Evolutionary conservation across 1,140 invertebrate genomes (phyloP).

Genomic region (Drosophila neocordata): DNA sequence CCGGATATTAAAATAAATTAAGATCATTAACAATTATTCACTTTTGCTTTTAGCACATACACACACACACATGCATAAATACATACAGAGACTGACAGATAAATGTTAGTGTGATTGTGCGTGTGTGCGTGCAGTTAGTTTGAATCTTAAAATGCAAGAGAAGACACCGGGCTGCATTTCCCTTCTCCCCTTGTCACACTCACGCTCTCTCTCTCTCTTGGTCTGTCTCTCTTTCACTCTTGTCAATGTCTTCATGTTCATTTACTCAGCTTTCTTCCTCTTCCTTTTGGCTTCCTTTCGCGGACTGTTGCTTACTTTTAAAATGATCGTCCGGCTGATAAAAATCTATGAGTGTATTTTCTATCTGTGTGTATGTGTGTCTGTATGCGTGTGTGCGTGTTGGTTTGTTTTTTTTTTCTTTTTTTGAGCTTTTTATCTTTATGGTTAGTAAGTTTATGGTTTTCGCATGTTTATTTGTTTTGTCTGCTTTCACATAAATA

Average conservation of each 20-base stretch:
- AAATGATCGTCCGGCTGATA: conserved; percentile 5
- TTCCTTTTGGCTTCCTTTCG: neutral
- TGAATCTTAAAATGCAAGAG: conserved; percentile 11
- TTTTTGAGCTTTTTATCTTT: conserved; percentile 73
- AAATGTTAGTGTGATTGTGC: conserved; percentile 23
- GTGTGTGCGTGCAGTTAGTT: conserved; percentile 67
- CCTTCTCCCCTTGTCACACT: too few relatives aligned
- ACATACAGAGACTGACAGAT: neutral
- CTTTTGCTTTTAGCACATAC: conserved; percentile 69
- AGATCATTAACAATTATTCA: conserved; percentile 77
- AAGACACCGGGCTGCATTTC: conserved; percentile 12
- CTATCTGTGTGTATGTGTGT: neutral
- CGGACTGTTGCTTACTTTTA: conserved; percentile 3
- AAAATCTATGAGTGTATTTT: neutral
- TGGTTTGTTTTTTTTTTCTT: conserved; percentile 23
- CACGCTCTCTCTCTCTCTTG: neutral
- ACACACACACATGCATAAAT: neutral
- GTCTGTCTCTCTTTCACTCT: neutral
- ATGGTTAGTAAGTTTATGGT: conserved; percentile 80
- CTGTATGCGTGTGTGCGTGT: conserved; percentile 21
- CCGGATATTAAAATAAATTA: conserved; percentile 64
- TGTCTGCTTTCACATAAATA: conserved; percentile 75
- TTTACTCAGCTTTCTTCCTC: conserved; percentile 13
- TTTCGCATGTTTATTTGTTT: conserved; percentile 65
- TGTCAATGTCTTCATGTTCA: too few relatives aligned